Evolutionary conservation across 2,797 vertebrate genomes (phyloP).

Genomic region (Sciurus vulgaris): DNA sequence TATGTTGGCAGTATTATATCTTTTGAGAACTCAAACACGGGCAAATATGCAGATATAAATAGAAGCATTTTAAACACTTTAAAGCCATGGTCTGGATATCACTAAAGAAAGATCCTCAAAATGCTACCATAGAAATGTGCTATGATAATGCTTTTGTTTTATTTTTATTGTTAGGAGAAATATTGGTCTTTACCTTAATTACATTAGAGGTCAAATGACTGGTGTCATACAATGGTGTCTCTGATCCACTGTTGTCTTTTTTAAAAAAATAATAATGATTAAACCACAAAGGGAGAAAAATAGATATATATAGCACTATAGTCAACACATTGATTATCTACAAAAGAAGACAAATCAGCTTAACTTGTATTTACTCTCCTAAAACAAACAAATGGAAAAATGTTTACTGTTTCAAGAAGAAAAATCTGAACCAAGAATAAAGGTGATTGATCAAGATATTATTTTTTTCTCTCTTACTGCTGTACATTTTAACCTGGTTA

Average conservation of each 20-base stretch:
- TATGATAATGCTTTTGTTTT: constrained; percentile 11
- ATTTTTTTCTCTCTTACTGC: background rate
- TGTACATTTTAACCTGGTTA: constrained; percentile 45
- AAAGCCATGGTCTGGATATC: background rate
- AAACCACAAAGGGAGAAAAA: background rate
- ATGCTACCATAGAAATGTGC: background rate
- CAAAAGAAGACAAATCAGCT: constrained; percentile 34
- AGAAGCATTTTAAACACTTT: constrained; percentile 53
- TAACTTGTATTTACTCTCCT: background rate
- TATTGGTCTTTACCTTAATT: background rate
- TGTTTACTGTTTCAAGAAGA: background rate
- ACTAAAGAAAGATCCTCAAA: constrained; percentile 38
- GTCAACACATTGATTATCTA: background rate
- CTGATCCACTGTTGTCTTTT: background rate
- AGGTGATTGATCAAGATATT: background rate
- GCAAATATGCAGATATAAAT: background rate
- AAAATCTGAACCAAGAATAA: constrained; percentile 27
- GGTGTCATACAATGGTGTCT: background rate
- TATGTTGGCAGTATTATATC: constrained; percentile 28
- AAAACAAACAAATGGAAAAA: constrained; percentile 44
- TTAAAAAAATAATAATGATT: background rate
- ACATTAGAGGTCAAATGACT: background rate
- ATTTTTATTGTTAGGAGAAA: background rate
- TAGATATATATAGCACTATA: background rate
- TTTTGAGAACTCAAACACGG: constrained; percentile 24